phyloP scores from a whole-genome alignment of 2,113 vertebrate genomes.

The Uria aalge region DNA sequence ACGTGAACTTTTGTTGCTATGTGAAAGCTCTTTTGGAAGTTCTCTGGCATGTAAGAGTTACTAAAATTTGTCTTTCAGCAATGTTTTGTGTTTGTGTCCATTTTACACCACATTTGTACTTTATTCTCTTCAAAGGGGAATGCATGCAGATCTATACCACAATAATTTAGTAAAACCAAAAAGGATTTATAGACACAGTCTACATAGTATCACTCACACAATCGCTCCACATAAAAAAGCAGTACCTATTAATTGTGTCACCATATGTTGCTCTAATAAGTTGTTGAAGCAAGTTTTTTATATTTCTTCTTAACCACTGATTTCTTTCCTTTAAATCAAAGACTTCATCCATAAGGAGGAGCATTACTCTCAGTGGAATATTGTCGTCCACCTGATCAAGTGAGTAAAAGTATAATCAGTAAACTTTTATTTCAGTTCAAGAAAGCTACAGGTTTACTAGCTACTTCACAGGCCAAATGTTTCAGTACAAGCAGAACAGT shows the following conservation, averaged over 20 bases:
- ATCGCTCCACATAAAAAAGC: not conserved
- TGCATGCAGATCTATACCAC: not conserved
- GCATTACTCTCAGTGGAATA: conserved; percentile 94
- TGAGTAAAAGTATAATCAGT: not conserved
- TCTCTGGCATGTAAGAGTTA: not conserved
- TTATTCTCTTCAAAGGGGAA: not conserved
- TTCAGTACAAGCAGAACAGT: not conserved
- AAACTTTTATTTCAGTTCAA: not conserved
- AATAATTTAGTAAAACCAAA: not conserved
- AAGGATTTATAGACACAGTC: not conserved
- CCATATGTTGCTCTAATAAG: conserved; percentile 97
- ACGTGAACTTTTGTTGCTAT: fast-evolving
- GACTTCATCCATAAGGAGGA: conserved; percentile 98
- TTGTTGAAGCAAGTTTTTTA: conserved; percentile 97
- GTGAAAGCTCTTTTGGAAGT: not conserved
- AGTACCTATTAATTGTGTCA: conserved; percentile 96
- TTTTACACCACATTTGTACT: not conserved
- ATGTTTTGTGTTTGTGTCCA: not conserved
- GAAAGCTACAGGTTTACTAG: not conserved
- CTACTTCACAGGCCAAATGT: not conserved
- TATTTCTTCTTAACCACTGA: conserved; percentile 97
- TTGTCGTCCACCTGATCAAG: conserved; percentile 92
- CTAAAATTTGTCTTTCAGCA: not conserved
- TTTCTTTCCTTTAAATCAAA: conserved; percentile 98
- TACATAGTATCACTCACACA: not conserved